A percentile compares a stretch with the other conserved stretches of the same genome.
These are phyloP conservation scores for Lutraria rhynchaena DNA, from an alignment of 1,140 invertebrate species.

Conservation along the genomic window DNA sequence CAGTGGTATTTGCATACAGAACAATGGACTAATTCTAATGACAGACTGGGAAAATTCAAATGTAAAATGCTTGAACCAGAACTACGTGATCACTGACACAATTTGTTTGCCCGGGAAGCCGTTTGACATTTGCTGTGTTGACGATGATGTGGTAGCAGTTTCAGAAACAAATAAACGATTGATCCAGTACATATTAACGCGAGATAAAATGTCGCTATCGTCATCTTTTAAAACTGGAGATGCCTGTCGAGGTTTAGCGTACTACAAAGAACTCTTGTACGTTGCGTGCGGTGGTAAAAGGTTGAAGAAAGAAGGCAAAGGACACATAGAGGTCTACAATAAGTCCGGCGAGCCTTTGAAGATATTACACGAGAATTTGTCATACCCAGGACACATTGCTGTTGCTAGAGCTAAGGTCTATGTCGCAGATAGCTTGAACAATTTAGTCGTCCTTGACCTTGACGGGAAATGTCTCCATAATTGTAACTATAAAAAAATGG, in stretches of 20 bases:
- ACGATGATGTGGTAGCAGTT: background rate
- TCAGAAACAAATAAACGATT: background rate
- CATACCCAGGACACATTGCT: constrained; percentile 5
- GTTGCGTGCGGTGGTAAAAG: background rate
- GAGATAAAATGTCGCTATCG: background rate
- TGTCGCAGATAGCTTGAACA: background rate
- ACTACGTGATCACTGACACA: background rate
- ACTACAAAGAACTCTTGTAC: background rate
- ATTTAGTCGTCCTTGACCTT: background rate
- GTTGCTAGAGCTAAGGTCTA: background rate
- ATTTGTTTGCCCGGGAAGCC: background rate
- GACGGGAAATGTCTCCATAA: background rate
- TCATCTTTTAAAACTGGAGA: background rate
- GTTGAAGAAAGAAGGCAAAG: background rate
- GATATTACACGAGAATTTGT: background rate
- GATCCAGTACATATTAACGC: background rate
- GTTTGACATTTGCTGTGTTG: background rate
- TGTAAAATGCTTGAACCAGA: background rate
- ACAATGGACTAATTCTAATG: background rate
- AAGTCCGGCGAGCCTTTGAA: background rate
- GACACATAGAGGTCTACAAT: background rate
- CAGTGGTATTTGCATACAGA: constrained; percentile 1
- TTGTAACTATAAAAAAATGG: background rate
- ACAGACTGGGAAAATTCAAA: constrained; percentile 1
- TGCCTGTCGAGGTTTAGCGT: background rate